Evolutionary conservation across 2,797 vertebrate genomes (phyloP).

Genomic region (Sciaenops ocellatus): DNA sequence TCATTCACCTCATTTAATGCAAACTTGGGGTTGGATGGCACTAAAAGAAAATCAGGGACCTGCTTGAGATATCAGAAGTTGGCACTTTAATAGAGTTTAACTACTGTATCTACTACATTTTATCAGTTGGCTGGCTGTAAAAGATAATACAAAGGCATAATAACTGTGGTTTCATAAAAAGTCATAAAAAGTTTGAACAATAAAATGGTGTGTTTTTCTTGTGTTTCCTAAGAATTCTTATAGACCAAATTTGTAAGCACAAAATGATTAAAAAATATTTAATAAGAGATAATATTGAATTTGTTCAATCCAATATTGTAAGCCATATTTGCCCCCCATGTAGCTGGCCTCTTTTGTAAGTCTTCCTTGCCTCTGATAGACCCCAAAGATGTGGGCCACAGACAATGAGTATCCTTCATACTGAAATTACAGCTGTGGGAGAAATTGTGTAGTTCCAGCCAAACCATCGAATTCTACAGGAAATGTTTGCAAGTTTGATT

Average conservation of each 20-base stretch:
- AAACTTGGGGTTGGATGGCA: constrained; percentile 57
- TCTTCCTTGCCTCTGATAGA: constrained; percentile 29
- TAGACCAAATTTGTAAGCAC: constrained; percentile 61
- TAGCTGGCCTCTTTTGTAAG: constrained; percentile 25
- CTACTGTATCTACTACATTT: constrained; percentile 11
- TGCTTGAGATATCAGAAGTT: constrained; percentile 59
- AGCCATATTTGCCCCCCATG: constrained; percentile 62
- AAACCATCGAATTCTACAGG: constrained; percentile 51
- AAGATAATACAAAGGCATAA: constrained; percentile 51
- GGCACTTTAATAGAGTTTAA: constrained; percentile 58
- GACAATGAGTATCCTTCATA: constrained; percentile 25
- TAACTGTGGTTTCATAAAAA: constrained; percentile 34
- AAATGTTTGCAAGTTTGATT: constrained; percentile 42
- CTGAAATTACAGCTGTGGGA: constrained; percentile 43
- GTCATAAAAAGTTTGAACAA: not conserved
- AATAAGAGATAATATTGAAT: constrained; percentile 2
- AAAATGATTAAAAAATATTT: constrained; percentile 28
- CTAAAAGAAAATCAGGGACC: constrained; percentile 70
- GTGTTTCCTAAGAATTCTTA: constrained; percentile 23
- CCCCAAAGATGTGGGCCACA: not conserved
- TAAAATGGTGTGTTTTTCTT: constrained; percentile 6
- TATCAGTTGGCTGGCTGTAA: constrained; percentile 50
- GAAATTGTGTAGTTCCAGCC: constrained; percentile 46
- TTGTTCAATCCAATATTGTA: constrained; percentile 44
- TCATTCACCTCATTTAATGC: constrained; percentile 64